Evolutionary conservation across 2,888 invertebrate species (phyloP).

Genomic region (Lasioglossum oenotherae): DNA sequence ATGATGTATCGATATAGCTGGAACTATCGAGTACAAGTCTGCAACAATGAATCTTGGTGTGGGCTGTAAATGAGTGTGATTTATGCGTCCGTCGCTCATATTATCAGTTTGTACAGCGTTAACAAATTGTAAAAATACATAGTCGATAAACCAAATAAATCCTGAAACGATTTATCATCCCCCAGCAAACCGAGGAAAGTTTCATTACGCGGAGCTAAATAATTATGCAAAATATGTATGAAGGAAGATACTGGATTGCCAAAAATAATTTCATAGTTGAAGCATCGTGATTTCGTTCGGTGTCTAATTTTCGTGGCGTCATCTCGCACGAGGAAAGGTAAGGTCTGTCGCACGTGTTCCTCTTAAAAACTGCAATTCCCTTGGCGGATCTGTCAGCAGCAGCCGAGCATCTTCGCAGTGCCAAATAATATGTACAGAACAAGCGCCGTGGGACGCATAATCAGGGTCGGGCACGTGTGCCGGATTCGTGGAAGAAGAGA

Average conservation of each 20-base stretch:
- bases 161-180: too few species aligned
- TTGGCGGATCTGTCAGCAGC: slow-evolving; percentile 43
- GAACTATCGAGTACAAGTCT: slow-evolving; percentile 23
- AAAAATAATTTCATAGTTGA: neutral
- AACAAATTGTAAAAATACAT: neutral
- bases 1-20: slow-evolving; percentile 60
- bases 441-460: slow-evolving; percentile 62
- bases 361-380: slow-evolving; percentile 39
- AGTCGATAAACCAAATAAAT: neutral
- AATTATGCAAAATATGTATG: neutral
- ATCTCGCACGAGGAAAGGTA: neutral
- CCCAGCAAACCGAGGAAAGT: too few species aligned
- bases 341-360: slow-evolving; percentile 15
- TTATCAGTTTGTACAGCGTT: neutral
- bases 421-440: slow-evolving; percentile 60
- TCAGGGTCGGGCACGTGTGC: neutral
- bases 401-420: slow-evolving; percentile 30
- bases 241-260: neutral
- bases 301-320: neutral
- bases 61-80: slow-evolving; percentile 30
- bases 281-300: neutral
- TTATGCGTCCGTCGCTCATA: neutral
- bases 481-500: neutral
- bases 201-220: neutral
- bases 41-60: slow-evolving; percentile 44